Evolutionary conservation across 1,140 invertebrate genomes (phyloP).

Genomic region (Oncopeltus fasciatus): DNA sequence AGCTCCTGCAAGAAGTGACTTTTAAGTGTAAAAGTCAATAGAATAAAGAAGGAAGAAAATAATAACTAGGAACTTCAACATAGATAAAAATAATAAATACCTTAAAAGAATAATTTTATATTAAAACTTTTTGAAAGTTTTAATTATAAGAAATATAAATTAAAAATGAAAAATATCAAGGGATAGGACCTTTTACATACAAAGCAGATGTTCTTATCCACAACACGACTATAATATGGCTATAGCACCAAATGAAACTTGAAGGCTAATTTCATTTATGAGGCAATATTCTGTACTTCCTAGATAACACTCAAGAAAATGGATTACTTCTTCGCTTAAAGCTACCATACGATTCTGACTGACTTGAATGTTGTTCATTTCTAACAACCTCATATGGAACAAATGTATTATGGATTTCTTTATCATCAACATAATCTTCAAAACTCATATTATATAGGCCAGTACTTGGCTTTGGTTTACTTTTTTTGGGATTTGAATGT

Average conservation of each 20-base stretch:
- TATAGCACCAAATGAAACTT: neutral
- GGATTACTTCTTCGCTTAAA: slow-evolving; percentile 50
- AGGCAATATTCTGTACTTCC: neutral
- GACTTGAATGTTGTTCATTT: slow-evolving; percentile 30
- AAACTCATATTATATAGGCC: slow-evolving; percentile 69
- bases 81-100: neutral
- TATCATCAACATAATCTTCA: slow-evolving; percentile 42
- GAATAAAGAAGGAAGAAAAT: neutral
- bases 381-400: slow-evolving; percentile 48
- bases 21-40: neutral
- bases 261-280: neutral
- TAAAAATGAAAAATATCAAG: neutral
- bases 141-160: neutral
- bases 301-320: slow-evolving; percentile 38
- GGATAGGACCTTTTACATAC: neutral
- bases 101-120: too few relatives aligned
- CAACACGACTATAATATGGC: neutral
- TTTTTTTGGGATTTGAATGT: slow-evolving; percentile 22
- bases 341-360: slow-evolving; percentile 44
- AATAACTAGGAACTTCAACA: neutral
- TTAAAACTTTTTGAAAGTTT: neutral
- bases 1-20: too few relatives aligned
- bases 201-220: neutral
- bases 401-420: slow-evolving; percentile 18
- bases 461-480: slow-evolving; percentile 23